These are phyloP conservation scores for Nomada lathburiana DNA, from an alignment of 2,888 invertebrate genomes.

Conservation along the genomic window DNA sequence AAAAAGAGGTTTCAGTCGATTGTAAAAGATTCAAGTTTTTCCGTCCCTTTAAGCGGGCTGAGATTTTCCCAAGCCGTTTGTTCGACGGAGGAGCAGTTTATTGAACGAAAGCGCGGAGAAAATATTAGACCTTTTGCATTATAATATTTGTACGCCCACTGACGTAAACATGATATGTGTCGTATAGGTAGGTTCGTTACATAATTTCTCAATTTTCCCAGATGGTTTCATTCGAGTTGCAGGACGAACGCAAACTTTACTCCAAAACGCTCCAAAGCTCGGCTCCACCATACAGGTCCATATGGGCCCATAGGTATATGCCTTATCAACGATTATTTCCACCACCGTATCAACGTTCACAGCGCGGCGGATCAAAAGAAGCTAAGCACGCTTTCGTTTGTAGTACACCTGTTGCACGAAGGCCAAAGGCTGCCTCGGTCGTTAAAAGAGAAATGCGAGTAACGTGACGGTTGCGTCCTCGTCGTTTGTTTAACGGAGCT, in stretches of 20 bases:
- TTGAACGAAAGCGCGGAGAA: no score
- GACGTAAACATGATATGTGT: no score
- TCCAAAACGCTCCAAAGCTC: not conserved
- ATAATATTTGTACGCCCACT: no score
- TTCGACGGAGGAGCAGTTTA: no score
- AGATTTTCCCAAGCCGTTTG: no score
- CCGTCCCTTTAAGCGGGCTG: no score
- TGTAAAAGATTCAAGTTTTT: no score
- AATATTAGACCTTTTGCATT: no score
- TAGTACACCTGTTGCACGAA: conserved; percentile 62
- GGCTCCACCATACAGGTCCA: not conserved
- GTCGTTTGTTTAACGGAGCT: conserved; percentile 3
- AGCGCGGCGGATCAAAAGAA: conserved; percentile 36
- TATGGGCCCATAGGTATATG: not conserved
- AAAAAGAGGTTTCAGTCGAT: no score
- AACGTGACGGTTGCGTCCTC: conserved; percentile 6
- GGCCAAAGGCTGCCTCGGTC: conserved; percentile 45
- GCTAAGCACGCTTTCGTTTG: conserved; percentile 58
- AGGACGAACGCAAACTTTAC: not conserved
- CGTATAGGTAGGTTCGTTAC: no score
- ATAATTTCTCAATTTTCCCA: no score
- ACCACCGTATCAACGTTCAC: not conserved
- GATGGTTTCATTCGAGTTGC: no score
- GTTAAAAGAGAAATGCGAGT: conserved; percentile 59
- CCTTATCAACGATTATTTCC: conserved; percentile 1